Percentiles rank a stretch among this genome's conserved stretches.
phyloP scores from a whole-genome alignment of 1,140 invertebrate genomes.

The Drosophila quadrilineata region DNA sequence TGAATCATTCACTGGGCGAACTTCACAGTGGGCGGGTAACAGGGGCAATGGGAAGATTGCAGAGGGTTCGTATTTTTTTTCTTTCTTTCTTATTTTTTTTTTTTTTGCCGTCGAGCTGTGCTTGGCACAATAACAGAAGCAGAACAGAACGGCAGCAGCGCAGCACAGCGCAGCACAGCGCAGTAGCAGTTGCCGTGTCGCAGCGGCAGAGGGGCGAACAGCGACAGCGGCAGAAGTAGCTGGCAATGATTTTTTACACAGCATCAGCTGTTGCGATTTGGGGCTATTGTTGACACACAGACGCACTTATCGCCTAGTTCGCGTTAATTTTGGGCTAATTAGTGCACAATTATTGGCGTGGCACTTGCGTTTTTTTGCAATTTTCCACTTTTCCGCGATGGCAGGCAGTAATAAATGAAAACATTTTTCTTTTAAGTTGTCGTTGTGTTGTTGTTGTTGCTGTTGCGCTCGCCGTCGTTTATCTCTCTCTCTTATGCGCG shows the following conservation, averaged over 20 bases:
- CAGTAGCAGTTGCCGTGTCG: not conserved
- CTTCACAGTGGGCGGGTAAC: conserved; percentile 43
- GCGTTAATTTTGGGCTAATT: conserved; percentile 19
- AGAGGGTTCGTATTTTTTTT: too few relatives aligned
- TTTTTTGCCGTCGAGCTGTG: conserved; percentile 30
- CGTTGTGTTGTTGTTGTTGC: conserved; percentile 38
- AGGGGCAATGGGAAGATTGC: too few relatives aligned
- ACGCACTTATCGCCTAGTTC: conserved; percentile 45
- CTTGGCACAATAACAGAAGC: conserved; percentile 62
- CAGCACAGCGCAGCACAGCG: conserved; percentile 12
- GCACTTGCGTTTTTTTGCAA: conserved; percentile 27
- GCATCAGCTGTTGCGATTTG: conserved; percentile 73
- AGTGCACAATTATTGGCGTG: conserved; percentile 52
- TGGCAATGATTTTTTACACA: conserved; percentile 36
- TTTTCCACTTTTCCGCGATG: conserved; percentile 49
- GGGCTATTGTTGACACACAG: conserved; percentile 35
- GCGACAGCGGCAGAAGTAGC: conserved; percentile 2
- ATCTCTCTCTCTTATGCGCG: conserved; percentile 61
- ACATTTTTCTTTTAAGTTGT: conserved; percentile 64
- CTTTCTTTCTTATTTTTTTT: too few relatives aligned
- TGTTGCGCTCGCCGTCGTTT: conserved; percentile 57
- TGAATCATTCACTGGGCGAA: conserved; percentile 69
- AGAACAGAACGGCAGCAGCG: conserved; percentile 23
- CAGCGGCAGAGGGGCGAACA: conserved; percentile 8
- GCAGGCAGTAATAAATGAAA: conserved; percentile 61